Evolutionary conservation across 2,113 vertebrate species (phyloP).

Genomic region (Ranitomeya imitator): DNA sequence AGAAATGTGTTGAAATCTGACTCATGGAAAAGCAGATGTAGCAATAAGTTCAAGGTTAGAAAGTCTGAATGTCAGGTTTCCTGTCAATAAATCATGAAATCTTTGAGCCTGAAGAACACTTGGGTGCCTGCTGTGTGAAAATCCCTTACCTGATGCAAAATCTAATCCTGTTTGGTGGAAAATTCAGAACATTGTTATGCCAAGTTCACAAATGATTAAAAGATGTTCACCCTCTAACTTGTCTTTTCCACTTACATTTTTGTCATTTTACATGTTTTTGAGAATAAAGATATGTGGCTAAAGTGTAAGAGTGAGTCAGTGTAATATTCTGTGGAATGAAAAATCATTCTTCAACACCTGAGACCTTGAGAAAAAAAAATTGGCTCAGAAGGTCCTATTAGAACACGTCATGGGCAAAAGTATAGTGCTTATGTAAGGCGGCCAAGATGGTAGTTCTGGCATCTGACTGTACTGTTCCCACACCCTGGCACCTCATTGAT

Average conservation of each 20-base stretch:
- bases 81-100: slow-evolving; percentile 37
- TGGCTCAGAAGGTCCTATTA: no score
- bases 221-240: slow-evolving; percentile 11
- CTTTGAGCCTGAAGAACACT: slow-evolving; percentile 8
- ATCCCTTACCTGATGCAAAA: slow-evolving; percentile 34
- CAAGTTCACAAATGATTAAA: slow-evolving; percentile 21
- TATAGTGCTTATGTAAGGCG: no score
- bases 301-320: not conserved
- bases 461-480: no score
- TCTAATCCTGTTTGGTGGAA: slow-evolving; percentile 15
- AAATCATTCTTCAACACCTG: no score
- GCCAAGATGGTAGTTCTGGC: no score
- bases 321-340: not conserved
- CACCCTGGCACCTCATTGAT: no score
- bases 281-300: not conserved
- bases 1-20: not conserved
- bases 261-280: not conserved
- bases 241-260: not conserved
- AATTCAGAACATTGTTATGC: not conserved
- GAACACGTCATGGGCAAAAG: no score
- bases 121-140: slow-evolving; percentile 28
- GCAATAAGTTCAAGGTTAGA: slow-evolving; percentile 10
- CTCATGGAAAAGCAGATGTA: slow-evolving; percentile 34
- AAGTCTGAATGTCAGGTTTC: slow-evolving; percentile 31
- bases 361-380: no score